Conservation (phyloP, 2,113 vertebrate genomes). For the Pionites leucogaster region DNA sequence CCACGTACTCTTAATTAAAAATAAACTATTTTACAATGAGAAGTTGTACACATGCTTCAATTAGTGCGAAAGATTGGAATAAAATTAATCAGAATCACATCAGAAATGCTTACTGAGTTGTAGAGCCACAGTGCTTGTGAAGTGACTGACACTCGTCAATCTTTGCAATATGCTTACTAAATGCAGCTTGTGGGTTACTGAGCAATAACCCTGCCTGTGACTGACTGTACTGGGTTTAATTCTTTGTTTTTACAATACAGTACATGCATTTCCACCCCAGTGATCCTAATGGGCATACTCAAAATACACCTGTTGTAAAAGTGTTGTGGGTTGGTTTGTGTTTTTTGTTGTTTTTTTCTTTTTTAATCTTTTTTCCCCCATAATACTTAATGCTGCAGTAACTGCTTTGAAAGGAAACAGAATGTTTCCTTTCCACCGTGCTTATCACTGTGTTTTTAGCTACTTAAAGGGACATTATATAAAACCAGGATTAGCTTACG, state of each 20-base stretch:
- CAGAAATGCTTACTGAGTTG: slow-evolving; percentile 26
- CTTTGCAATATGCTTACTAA: background rate
- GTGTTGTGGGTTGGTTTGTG: background rate
- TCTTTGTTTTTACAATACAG: slow-evolving; percentile 63
- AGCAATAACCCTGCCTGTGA: background rate
- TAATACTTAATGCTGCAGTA: slow-evolving; percentile 33
- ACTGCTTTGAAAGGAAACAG: slow-evolving; percentile 46
- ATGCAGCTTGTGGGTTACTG: slow-evolving; percentile 15
- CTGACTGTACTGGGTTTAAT: background rate
- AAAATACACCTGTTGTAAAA: background rate
- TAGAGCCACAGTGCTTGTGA: slow-evolving; percentile 25
- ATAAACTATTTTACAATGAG: slow-evolving; percentile 55
- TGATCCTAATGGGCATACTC: background rate
- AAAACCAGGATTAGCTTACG: slow-evolving; percentile 41
- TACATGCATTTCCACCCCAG: slow-evolving; percentile 83
- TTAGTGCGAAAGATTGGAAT: slow-evolving; percentile 45
- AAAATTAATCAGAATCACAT: slow-evolving; percentile 50
- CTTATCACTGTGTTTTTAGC: background rate
- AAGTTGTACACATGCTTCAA: slow-evolving; percentile 64
- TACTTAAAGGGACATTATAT: slow-evolving; percentile 6
- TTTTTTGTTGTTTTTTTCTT: background rate
- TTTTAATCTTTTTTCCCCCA: background rate
- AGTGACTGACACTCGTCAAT: background rate
- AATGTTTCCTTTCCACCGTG: background rate
- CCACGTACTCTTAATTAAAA: slow-evolving; percentile 37